Conservation (phyloP, 2,797 vertebrate species). For the Phataginus tricuspis region DNA sequence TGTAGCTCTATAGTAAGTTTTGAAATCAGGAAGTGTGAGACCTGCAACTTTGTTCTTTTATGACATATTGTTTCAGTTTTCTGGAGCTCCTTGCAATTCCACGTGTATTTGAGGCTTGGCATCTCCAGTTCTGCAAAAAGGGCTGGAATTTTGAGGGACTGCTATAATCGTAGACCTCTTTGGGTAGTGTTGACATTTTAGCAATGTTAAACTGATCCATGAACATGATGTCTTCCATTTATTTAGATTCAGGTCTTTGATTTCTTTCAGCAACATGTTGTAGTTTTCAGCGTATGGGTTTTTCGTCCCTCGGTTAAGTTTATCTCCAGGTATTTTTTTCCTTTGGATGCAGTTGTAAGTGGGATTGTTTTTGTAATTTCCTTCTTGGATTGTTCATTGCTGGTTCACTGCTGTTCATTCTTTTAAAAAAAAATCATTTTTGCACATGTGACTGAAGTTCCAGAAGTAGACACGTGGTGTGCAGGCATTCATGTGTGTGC, state of each 20-base stretch:
- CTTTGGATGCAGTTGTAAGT: neutral
- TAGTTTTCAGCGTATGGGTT: neutral
- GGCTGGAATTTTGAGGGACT: neutral
- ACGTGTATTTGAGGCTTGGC: neutral
- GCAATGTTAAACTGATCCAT: neutral
- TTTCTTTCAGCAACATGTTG: neutral
- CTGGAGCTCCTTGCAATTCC: neutral
- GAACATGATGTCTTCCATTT: neutral
- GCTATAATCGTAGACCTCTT: neutral
- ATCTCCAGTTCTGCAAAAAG: constrained; percentile 5
- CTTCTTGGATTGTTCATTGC: neutral
- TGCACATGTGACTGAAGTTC: neutral
- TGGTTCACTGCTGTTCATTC: neutral
- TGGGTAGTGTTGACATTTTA: neutral
- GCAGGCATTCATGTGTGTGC: neutral
- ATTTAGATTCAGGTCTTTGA: neutral
- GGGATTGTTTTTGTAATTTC: constrained; percentile 15
- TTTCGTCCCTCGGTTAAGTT: neutral
- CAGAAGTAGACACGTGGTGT: neutral
- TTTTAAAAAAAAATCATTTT: neutral
- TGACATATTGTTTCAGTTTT: neutral
- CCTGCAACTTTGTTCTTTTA: neutral
- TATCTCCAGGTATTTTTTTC: neutral
- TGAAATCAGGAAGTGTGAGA: constrained; percentile 17
- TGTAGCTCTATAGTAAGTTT: constrained; percentile 29